Conservation (phyloP, 92 coral and sea anemone species). For the Epizoanthus fatuus region DNA sequence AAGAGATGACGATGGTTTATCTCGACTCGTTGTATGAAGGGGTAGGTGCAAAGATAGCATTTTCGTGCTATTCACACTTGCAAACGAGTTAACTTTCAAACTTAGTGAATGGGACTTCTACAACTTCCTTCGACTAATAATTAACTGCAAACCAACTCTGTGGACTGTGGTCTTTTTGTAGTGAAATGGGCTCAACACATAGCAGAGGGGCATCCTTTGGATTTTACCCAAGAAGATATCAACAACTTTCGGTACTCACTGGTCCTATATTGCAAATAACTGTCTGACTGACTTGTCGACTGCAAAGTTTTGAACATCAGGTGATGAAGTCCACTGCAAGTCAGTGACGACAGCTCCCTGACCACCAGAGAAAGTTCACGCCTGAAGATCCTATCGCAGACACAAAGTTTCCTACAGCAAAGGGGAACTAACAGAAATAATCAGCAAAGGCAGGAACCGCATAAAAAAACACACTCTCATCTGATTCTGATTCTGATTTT, state of each 20-base stretch:
- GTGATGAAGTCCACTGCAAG: neutral
- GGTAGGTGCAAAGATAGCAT: slow-evolving; percentile 53
- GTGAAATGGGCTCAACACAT: slow-evolving; percentile 72
- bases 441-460: neutral
- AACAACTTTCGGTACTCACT: slow-evolving; percentile 61
- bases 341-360: neutral
- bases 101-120: slow-evolving; percentile 54
- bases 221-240: slow-evolving; percentile 55
- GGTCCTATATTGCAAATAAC: slow-evolving; percentile 31
- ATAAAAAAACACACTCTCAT: neutral
- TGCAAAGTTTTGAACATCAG: neutral
- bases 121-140: slow-evolving; percentile 52
- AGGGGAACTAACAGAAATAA: neutral
- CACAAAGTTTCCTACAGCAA: neutral
- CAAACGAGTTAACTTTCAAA: neutral
- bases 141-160: slow-evolving; percentile 57
- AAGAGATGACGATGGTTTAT: no score
- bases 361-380: neutral
- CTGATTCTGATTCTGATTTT: slow-evolving; percentile 37
- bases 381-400: neutral
- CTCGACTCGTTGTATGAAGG: no score
- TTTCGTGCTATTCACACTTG: slow-evolving; percentile 41
- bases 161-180: slow-evolving; percentile 65
- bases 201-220: slow-evolving; percentile 60
- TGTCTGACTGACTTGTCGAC: neutral